phyloP scores from a whole-genome alignment of 2,888 invertebrate genomes.

The Gastrophysa polygoni region DNA sequence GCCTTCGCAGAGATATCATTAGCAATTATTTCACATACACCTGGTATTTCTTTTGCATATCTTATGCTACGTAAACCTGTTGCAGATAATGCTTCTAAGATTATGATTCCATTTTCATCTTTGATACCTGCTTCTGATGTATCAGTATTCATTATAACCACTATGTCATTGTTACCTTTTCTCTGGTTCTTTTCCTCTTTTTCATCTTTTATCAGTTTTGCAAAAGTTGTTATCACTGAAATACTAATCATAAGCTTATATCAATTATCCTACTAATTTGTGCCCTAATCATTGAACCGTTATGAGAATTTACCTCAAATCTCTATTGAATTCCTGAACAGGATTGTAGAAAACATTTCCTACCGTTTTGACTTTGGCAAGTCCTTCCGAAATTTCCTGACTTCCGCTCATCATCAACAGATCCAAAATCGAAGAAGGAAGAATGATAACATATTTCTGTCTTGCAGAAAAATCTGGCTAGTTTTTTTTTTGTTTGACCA shows the following conservation, averaged over 20 bases:
- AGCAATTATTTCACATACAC: constrained; percentile 81
- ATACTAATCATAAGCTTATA: constrained; percentile 64
- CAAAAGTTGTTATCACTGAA: constrained; percentile 73
- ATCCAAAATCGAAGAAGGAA: too few species aligned
- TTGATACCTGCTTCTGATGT: constrained; percentile 35
- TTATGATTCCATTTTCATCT: constrained; percentile 65
- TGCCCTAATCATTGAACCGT: too few species aligned
- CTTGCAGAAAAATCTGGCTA: too few species aligned
- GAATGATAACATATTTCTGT: too few species aligned
- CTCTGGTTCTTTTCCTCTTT: constrained; percentile 39
- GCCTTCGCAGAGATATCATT: constrained; percentile 89
- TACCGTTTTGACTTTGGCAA: constrained; percentile 74
- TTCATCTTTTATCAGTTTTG: constrained; percentile 53
- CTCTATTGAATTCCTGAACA: constrained; percentile 98
- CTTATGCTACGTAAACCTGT: constrained; percentile 94
- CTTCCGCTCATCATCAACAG: not conserved
- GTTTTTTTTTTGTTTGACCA: too few species aligned
- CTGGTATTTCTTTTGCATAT: constrained; percentile 92
- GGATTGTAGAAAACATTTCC: constrained; percentile 97
- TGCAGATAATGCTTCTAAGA: constrained; percentile 94
- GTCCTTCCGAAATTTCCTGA: constrained; percentile 71
- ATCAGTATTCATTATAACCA: constrained; percentile 15
- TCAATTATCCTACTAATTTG: too few species aligned
- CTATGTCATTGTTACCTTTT: constrained; percentile 20
- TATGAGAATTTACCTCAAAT: constrained; percentile 73